A percentile compares a stretch with the other conserved stretches of the same genome.
These are phyloP conservation scores for Halcyon smyrnensis DNA, from an alignment of 2,797 vertebrate genomes.

Conservation along the genomic window DNA sequence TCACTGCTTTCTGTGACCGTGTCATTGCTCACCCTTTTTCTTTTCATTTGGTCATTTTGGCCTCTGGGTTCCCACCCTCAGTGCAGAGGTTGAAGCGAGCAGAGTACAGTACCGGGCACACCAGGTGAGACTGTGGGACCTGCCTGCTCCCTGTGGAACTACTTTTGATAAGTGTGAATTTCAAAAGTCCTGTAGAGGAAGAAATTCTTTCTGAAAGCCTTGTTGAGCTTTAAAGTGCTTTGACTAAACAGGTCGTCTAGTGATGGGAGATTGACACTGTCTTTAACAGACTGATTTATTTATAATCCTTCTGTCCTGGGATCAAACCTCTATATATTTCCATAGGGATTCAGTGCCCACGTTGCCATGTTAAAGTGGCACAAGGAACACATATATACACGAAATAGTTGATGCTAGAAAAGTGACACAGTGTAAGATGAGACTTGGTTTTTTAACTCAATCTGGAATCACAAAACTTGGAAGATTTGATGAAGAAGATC, in stretches of 20 bases:
- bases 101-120: rapidly evolving
- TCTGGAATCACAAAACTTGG: background rate
- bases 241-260: background rate
- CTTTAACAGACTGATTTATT: background rate
- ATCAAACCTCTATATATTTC: background rate
- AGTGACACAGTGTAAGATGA: background rate
- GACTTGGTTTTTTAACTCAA: background rate
- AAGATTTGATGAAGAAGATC: background rate
- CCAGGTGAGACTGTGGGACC: background rate
- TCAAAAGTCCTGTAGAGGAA: background rate
- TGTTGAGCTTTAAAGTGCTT: background rate
- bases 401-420: background rate
- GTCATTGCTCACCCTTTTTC: background rate
- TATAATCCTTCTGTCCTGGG: background rate
- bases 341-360: background rate
- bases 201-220: background rate
- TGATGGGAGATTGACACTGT: background rate
- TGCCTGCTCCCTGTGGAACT: background rate
- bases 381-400: background rate
- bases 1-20: background rate
- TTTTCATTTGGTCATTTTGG: background rate
- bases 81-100: background rate
- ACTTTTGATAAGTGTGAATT: background rate
- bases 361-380: background rate
- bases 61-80: background rate